Base-by-base conservation (phyloP, 2,797 vertebrate species). In the Coluber constrictor region DNA sequence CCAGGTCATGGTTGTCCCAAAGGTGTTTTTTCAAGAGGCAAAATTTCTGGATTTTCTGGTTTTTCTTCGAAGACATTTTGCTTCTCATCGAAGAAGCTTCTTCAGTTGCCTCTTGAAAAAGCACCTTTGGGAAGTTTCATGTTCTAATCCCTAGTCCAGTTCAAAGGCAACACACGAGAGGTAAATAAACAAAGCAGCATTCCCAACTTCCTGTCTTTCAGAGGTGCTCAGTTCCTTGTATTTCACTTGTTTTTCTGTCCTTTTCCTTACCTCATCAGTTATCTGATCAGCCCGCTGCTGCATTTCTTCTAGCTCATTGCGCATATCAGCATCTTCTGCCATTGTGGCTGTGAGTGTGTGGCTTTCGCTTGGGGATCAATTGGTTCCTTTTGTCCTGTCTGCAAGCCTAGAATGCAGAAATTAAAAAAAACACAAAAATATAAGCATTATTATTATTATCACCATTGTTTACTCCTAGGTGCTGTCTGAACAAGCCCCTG, bases 231-330 rank as follows among this genome's bases (percentile, higher is more conserved):
- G 27, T 2, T 90, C 79, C 37, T 47, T 47, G 10, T 47, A 47
- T 25, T 47, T 20, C 10, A 47, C 74, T 47, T 83, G 23, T 7
- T 61, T 86, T 54, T 23, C 43, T 6, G 7, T 11, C 47, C 60
- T 66, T 32, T 86, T 15, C 27, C 92, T 91, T 96, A 99, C 99
- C 98, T 99, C 99, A 96, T 99, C 99, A 0, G 98, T 99, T 94
- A 99, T 98, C 98, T 99, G 99, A 98, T 99, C 99, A 0, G 99
- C 99, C 61, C 99, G 98, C 94, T 99, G 98, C 98, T 99, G 99
- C 99, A 99, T 99, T 97, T 99, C 99, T 96, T 99, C 99, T 97
- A 99, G 97, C 98, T 99, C 99, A 98, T 99, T 99, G 98, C 99
- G 99, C 99, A 99, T 99, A 95, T 99, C 99, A 0, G 98, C 98